Base-by-base conservation (phyloP, 1,140 invertebrate genomes). In the Protaetia brevitarsis region DNA sequence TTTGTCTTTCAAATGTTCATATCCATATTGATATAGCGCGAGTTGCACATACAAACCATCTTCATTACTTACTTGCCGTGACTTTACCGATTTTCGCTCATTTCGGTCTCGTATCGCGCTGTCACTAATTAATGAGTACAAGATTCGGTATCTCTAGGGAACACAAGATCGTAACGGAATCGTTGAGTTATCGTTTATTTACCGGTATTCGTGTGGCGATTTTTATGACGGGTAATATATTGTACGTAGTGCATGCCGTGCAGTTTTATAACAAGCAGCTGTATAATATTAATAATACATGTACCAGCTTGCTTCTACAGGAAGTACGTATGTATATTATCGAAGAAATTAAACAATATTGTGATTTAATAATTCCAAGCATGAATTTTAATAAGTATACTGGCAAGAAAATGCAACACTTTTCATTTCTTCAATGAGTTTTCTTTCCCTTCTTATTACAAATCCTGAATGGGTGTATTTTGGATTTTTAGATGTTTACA, bases 1-100 rank as follows among this genome's bases (percentile, higher is more conserved):
- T 64, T 64, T 64, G 63, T 64, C 41, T 64, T 29, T 28, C 23
- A 51, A 51, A 51, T 19, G 41, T 51, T 51, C 41, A 51, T 51
- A 51, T 51, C 41, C 41, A 51, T 51, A 51, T 19, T 51, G 41
- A 51, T 51, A 51, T 51, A 19, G 41, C 41, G 41, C 41, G 41
- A 13, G 41, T 7, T 51, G 41, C 41, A 5, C 41, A 51, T 51
- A 51, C 41, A 51, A 51, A 51, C 41, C 19, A 51, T 10, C 10
- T 23, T 51, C 41, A 51, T 51, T 51, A 51, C 19, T 51, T 51
- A 34, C 31, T 8, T 51, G 41, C 41, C 16, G 31, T 23, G 19
- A 51, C 41, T 51, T 51, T 51, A 51, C 41, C 41, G 41, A 51
- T 51, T 51, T 51, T 51, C 41, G 41, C 41, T 51, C 41, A 51